These are phyloP conservation scores for Melanocharis versteri DNA, from an alignment of 2,113 vertebrate species.

Conservation along the genomic window DNA sequence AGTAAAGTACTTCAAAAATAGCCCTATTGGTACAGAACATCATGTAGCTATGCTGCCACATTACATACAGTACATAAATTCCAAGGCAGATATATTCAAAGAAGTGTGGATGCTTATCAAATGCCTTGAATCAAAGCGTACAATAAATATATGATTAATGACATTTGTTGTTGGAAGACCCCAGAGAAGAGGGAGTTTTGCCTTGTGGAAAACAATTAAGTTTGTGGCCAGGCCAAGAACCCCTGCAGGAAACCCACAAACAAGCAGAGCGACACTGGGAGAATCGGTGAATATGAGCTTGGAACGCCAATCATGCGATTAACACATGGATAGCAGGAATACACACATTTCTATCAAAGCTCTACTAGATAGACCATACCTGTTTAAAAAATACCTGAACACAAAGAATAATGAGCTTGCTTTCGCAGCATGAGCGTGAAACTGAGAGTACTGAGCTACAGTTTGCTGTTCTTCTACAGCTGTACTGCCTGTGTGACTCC, in stretches of 20 bases:
- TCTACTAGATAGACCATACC: not conserved
- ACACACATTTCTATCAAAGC: not conserved
- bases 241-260: not conserved
- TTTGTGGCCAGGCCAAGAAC: not conserved
- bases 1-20: not conserved
- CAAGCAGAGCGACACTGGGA: not conserved
- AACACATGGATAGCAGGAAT: not conserved
- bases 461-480: not conserved
- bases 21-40: not conserved
- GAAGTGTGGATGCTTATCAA: not conserved
- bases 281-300: not conserved
- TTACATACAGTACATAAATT: not conserved
- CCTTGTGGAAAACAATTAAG: not conserved
- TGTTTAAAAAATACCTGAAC: not conserved
- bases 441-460: not conserved
- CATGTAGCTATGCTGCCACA: not conserved
- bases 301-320: not conserved
- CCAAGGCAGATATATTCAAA: not conserved
- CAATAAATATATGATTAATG: not conserved
- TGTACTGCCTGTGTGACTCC: not conserved
- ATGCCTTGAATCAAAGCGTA: not conserved
- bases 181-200: not conserved
- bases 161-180: not conserved
- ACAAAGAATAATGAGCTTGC: not conserved
- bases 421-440: not conserved